Base-by-base conservation (phyloP, 2,113 vertebrate species). In the Vombatus ursinus region DNA sequence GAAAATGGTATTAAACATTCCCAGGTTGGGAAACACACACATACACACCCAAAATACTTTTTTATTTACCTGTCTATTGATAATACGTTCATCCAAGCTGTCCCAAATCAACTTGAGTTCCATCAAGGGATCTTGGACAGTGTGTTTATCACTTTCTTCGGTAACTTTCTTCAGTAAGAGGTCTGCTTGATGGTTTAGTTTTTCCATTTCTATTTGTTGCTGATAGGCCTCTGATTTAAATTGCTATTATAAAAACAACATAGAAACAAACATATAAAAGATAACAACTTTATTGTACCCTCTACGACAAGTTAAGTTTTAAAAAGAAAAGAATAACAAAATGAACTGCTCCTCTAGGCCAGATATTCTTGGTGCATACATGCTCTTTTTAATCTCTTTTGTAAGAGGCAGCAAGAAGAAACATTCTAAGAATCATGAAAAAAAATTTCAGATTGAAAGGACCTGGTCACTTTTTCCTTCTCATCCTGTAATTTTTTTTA, bases 131-230 rank as follows among this genome's bases (percentile, higher is more conserved):
- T 99, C 99, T 97, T 99, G 99, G 94, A 99, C 99, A 90, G 99
- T 98, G 50, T 98, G 98, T 47, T 99, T 99, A 95, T 99, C 99
- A 3, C 96, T 97, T 68, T 99, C 99, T 51, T 99, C 99, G 1
- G 98, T 99, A 44, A 99, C 99, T 95, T 99, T 99, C 98, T 99
- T 99, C 95, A 99, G 98, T 95, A 99, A 98, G 50, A 99, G 98
- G 25, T 99, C 99, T 1, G 99, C 99, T 97, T 99, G 99, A 97
- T 99, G 99, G 97, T 99, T 99, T 95, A 99, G 97, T 48, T 99
- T 99, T 98, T 99, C 99, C 99, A 99, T 99, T 98, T 99, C 99
- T 95, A 99, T 99, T 98, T 99, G 99, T 48, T 99, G 99, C 94
- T 99, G 99, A 98, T 99, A 99, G 0, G 99, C 99, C 96, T 99